Conservation (phyloP, 2,113 vertebrate genomes). For the Toxotes chatareus region DNA sequence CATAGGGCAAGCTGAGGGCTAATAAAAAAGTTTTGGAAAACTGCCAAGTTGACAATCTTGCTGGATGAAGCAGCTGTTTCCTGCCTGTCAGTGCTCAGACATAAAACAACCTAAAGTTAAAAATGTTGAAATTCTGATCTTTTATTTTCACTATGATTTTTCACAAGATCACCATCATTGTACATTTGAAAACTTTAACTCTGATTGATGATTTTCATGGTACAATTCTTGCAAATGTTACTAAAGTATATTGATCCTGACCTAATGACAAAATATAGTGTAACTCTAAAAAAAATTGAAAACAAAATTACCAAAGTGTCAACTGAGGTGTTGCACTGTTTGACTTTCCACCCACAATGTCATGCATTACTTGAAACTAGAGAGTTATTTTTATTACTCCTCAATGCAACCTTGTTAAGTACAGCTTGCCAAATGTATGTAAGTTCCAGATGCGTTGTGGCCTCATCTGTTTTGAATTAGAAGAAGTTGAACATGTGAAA, state of each 20-base stretch:
- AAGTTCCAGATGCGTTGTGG: constrained; percentile 42
- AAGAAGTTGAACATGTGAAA: constrained; percentile 29
- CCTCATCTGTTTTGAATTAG: constrained; percentile 72
- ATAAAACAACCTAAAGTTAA: neutral
- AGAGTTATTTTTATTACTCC: constrained; percentile 44
- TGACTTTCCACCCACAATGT: constrained; percentile 43
- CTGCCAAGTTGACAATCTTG: constrained; percentile 49
- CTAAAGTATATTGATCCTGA: neutral
- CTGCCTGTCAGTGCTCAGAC: constrained; percentile 24
- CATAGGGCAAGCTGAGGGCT: constrained; percentile 31
- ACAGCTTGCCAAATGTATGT: constrained; percentile 61
- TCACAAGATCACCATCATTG: neutral
- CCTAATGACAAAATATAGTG: neutral
- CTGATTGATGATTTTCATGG: neutral
- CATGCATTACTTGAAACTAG: constrained; percentile 25
- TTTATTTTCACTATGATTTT: constrained; percentile 1
- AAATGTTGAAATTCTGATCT: constrained; percentile 2
- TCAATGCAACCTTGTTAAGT: constrained; percentile 29
- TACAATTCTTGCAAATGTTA: neutral
- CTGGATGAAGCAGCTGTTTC: constrained; percentile 67
- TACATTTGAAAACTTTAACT: neutral
- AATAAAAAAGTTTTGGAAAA: constrained; percentile 48
- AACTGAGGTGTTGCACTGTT: constrained; percentile 31
- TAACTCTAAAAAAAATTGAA: neutral
- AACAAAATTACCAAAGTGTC: constrained; percentile 5